Percentiles rank a stretch among this genome's conserved stretches.
Evolutionary conservation across 2,113 vertebrate species (phyloP).

Genomic region (Origma solitaria): DNA sequence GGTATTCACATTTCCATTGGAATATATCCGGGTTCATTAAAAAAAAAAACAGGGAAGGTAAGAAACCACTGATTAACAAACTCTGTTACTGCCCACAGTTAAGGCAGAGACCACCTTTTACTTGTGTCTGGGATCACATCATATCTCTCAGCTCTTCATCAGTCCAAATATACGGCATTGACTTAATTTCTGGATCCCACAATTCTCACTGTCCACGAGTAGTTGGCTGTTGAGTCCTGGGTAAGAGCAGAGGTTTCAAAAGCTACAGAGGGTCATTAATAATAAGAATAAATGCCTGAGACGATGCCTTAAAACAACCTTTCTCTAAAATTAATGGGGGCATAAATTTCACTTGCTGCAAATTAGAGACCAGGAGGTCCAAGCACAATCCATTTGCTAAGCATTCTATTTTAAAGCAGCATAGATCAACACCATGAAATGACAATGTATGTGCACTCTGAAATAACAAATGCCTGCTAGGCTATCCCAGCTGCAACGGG

Average conservation of each 20-base stretch:
- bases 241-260: not conserved
- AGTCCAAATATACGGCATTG: accelerated
- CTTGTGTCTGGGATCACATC: not conserved
- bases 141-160: not conserved
- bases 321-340: not conserved
- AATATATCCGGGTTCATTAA: not conserved
- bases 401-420: not conserved
- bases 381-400: not conserved
- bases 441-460: not conserved
- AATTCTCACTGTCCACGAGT: not conserved
- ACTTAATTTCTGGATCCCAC: not conserved
- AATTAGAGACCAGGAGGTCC: not conserved
- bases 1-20: not conserved
- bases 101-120: not conserved
- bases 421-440: not conserved
- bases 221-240: not conserved
- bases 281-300: not conserved
- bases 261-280: not conserved
- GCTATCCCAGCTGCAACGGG: not conserved
- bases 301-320: not conserved
- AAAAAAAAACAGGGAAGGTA: not conserved
- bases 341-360: not conserved
- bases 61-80: not conserved
- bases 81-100: not conserved
- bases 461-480: not conserved